Evolutionary conservation across 2,113 vertebrate genomes (phyloP).

Genomic region (Rhizomys pruinosus): DNA sequence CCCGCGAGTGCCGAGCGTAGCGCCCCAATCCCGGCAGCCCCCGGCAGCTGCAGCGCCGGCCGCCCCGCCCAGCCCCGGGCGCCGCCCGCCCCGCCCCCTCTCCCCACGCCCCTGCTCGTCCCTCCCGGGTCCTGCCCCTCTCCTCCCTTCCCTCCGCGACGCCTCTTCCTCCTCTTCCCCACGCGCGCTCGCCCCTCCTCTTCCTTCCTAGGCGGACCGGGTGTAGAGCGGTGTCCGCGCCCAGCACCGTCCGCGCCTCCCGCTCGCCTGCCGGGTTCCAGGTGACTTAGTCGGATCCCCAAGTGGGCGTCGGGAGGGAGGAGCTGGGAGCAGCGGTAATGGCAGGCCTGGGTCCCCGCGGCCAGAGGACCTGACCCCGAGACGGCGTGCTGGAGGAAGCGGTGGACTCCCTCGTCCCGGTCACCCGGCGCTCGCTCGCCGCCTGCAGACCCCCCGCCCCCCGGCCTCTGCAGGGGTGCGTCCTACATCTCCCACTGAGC

Average conservation of each 20-base stretch:
- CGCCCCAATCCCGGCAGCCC: slow-evolving; percentile 33
- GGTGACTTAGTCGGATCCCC: neutral
- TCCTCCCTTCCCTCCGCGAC: neutral
- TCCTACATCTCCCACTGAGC: neutral
- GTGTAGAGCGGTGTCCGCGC: neutral
- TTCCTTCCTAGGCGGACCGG: slow-evolving; percentile 63
- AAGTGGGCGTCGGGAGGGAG: neutral
- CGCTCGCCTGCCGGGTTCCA: neutral
- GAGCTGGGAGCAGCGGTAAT: neutral
- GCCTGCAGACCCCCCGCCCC: accelerated
- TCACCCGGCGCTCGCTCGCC: neutral
- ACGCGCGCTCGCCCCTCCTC: slow-evolving; percentile 70
- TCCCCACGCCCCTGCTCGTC: neutral
- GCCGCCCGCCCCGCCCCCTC: neutral
- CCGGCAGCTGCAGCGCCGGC: neutral
- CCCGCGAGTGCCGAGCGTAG: neutral
- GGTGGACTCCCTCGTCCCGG: neutral
- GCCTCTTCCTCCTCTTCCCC: slow-evolving; percentile 57
- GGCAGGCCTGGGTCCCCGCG: neutral
- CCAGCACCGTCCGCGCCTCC: neutral
- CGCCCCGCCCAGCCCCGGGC: neutral
- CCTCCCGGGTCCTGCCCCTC: neutral
- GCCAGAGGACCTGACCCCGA: neutral
- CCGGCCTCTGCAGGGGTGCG: neutral
- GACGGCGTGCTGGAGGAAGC: neutral